phyloP scores from a whole-genome alignment of 2,888 invertebrate genomes.

The Pycnomerus fuliginosus region DNA sequence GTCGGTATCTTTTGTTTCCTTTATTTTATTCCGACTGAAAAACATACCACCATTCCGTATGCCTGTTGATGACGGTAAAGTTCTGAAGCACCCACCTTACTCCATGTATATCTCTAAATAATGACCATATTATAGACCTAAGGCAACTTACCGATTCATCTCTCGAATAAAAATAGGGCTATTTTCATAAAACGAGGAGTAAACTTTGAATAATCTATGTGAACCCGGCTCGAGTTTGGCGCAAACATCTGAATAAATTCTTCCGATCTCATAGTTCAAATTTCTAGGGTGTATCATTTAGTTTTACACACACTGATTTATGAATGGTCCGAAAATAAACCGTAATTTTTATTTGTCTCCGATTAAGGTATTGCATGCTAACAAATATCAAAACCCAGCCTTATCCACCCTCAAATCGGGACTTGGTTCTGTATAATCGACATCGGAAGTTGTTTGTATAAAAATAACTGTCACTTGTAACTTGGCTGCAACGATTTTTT shows the following conservation, averaged over 20 bases:
- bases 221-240: slow-evolving; percentile 14
- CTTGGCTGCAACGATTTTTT: too few relatives aligned
- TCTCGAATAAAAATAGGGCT: slow-evolving; percentile 21
- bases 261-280: slow-evolving; percentile 13
- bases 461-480: too few relatives aligned
- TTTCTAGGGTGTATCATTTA: too few relatives aligned
- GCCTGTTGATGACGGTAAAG: slow-evolving; percentile 14
- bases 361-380: slow-evolving; percentile 28
- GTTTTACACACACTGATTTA: too few relatives aligned
- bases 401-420: too few relatives aligned
- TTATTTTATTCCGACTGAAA: slow-evolving; percentile 15
- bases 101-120: slow-evolving; percentile 23
- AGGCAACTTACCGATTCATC: slow-evolving; percentile 18
- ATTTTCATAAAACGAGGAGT: slow-evolving; percentile 19
- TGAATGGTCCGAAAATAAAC: too few relatives aligned
- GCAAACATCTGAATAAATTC: slow-evolving; percentile 23
- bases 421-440: too few relatives aligned
- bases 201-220: slow-evolving; percentile 20
- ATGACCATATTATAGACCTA: slow-evolving; percentile 21
- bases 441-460: too few relatives aligned
- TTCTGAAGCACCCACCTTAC: slow-evolving; percentile 8
- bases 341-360: too few relatives aligned
- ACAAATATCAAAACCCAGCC: slow-evolving; percentile 26
- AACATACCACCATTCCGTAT: slow-evolving; percentile 13
- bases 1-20: slow-evolving; percentile 13